Evolutionary conservation across 2,113 vertebrate genomes (phyloP).

Genomic region (Regulus satrapa): DNA sequence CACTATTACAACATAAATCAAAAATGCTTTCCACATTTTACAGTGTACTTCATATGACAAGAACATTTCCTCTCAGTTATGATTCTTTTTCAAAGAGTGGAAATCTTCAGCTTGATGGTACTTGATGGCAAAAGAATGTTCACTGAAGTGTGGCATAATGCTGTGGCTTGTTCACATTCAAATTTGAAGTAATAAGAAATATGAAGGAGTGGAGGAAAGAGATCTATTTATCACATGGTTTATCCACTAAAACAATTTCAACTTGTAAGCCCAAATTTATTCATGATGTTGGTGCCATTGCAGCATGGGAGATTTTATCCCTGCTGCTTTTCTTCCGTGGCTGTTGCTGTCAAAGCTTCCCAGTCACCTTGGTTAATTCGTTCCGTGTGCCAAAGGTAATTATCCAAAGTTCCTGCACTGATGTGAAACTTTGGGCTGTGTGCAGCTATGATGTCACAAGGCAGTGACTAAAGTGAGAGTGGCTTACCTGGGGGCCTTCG

Average conservation of each 20-base stretch:
- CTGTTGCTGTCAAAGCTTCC: not conserved
- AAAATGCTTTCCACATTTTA: not conserved
- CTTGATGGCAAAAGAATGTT: not conserved
- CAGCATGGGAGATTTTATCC: not conserved
- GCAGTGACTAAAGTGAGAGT: constrained; percentile 20
- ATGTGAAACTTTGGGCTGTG: not conserved
- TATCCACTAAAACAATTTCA: not conserved
- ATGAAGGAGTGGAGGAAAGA: not conserved
- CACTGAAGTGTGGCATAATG: not conserved
- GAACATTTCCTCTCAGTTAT: not conserved
- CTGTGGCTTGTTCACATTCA: not conserved
- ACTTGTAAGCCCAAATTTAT: not conserved
- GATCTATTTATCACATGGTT: not conserved
- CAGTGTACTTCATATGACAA: not conserved
- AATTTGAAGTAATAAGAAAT: not conserved
- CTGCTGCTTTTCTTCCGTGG: not conserved
- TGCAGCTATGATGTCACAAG: constrained; percentile 29
- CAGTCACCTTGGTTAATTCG: not conserved
- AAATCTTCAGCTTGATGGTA: not conserved
- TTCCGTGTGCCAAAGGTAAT: not conserved
- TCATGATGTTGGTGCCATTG: not conserved
- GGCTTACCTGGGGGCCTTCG: not conserved
- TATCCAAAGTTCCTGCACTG: not conserved
- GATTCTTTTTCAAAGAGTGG: not conserved
- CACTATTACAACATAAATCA: not conserved